phyloP scores from a whole-genome alignment of 1,140 invertebrate species.

The Batillaria attramentaria region DNA sequence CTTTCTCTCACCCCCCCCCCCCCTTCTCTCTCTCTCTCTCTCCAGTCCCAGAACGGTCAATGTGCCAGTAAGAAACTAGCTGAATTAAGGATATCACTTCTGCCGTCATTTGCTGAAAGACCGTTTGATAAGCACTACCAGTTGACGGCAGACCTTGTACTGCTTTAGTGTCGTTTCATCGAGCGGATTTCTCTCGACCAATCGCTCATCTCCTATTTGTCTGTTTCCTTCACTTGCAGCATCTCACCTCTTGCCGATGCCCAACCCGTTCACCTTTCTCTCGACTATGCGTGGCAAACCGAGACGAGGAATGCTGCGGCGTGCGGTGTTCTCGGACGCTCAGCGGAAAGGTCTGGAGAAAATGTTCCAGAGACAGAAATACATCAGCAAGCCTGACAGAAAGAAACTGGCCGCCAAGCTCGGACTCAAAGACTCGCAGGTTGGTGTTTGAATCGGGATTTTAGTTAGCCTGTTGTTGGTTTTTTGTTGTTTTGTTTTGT shows the following conservation, averaged over 20 bases:
- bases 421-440: constrained; percentile 91
- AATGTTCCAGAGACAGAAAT: constrained; percentile 96
- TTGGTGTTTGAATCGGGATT: constrained; percentile 58
- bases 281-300: constrained; percentile 73
- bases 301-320: constrained; percentile 92
- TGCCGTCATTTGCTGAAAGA: background rate
- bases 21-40: constrained; percentile 14
- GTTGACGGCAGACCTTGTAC: background rate
- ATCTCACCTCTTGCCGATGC: constrained; percentile 64
- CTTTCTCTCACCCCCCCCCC: background rate
- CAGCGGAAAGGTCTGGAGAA: constrained; percentile 96
- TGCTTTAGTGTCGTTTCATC: constrained; percentile 3
- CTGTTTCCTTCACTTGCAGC: constrained; percentile 44
- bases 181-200: background rate
- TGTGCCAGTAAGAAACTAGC: no score
- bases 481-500: background rate
- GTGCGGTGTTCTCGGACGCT: constrained; percentile 94
- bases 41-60: no score
- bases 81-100: constrained; percentile 4
- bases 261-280: constrained; percentile 67
- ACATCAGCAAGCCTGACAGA: constrained; percentile 97
- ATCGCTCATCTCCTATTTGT: no score
- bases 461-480: background rate
- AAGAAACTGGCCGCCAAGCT: constrained; percentile 96
- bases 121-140: background rate